A percentile compares a stretch with the other conserved stretches of the same genome.
Conservation (phyloP, 2,797 vertebrate genomes). For the Acanthopagrus latus region DNA sequence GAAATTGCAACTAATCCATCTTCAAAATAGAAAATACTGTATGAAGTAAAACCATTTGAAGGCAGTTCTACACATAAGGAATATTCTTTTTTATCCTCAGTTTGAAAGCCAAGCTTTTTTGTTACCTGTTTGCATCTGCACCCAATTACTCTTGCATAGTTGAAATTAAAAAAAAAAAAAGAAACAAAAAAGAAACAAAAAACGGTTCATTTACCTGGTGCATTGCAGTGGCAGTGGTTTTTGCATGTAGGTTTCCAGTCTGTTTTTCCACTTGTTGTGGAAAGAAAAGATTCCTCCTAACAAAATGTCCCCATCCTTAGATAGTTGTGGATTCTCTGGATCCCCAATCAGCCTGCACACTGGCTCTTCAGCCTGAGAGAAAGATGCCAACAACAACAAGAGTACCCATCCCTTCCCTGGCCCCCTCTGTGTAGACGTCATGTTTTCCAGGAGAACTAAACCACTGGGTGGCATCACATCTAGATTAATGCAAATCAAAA, state of each 20-base stretch:
- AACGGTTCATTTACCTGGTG: background rate
- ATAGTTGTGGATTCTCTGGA: background rate
- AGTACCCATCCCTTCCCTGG: background rate
- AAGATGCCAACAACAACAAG: background rate
- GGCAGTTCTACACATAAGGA: too few relatives aligned
- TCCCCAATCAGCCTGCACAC: background rate
- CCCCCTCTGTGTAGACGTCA: constrained; percentile 1
- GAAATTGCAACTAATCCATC: too few relatives aligned
- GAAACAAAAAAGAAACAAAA: too few relatives aligned
- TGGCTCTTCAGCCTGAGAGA: constrained; percentile 4
- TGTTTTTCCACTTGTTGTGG: background rate
- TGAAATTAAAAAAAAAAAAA: too few relatives aligned
- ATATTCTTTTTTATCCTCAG: too few relatives aligned
- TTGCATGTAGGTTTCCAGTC: background rate
- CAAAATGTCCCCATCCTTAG: constrained; percentile 4
- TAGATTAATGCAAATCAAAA: background rate
- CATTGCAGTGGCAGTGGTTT: constrained; percentile 6
- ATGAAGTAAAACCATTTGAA: background rate
- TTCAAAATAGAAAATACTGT: too few relatives aligned
- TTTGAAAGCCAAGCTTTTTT: too few relatives aligned
- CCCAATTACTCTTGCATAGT: too few relatives aligned
- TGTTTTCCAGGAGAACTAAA: background rate
- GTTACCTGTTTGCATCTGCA: too few relatives aligned
- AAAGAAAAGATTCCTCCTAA: constrained; percentile 10
- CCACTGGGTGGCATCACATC: background rate